These are phyloP conservation scores for Pampus argenteus DNA, from an alignment of 2,797 vertebrate genomes.

Conservation along the genomic window DNA sequence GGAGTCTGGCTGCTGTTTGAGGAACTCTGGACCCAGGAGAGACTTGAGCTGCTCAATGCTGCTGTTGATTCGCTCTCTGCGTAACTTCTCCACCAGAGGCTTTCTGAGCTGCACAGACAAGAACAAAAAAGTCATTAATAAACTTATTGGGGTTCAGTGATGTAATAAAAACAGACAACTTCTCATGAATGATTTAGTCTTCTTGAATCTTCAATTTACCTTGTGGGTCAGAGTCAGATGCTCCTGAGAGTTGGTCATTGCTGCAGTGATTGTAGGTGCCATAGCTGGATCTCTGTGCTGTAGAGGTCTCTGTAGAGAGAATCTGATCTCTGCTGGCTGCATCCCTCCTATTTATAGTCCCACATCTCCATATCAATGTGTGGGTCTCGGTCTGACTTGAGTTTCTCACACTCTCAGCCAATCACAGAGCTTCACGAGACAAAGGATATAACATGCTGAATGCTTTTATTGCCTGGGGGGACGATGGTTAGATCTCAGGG, in stretches of 20 bases:
- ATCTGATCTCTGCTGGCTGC: slow-evolving; percentile 71
- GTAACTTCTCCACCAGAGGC: slow-evolving; percentile 89
- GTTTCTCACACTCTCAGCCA: slow-evolving; percentile 86
- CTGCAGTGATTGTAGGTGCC: slow-evolving; percentile 81
- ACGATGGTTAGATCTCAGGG: slow-evolving; percentile 70
- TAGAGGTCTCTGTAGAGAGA: slow-evolving; percentile 77
- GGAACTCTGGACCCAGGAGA: slow-evolving; percentile 85
- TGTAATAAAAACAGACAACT: neutral
- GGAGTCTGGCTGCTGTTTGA: slow-evolving; percentile 81
- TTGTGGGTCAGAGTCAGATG: slow-evolving; percentile 74
- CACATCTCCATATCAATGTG: slow-evolving; percentile 88
- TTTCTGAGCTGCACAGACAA: slow-evolving; percentile 84
- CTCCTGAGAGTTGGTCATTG: slow-evolving; percentile 71
- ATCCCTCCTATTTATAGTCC: slow-evolving; percentile 87
- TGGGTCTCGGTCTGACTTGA: slow-evolving; percentile 82
- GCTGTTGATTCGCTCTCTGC: slow-evolving; percentile 84
- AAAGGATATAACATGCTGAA: slow-evolving; percentile 66
- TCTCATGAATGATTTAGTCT: neutral
- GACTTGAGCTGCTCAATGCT: slow-evolving; percentile 83
- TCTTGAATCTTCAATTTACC: slow-evolving; percentile 69
- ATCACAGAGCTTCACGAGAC: slow-evolving; percentile 78
- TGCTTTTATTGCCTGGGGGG: slow-evolving; percentile 63
- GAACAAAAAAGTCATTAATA: slow-evolving; percentile 38
- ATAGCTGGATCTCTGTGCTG: slow-evolving; percentile 77
- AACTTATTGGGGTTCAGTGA: slow-evolving; percentile 1